Base-by-base conservation (phyloP, 1,140 invertebrate genomes). In the Saccostrea echinata region DNA sequence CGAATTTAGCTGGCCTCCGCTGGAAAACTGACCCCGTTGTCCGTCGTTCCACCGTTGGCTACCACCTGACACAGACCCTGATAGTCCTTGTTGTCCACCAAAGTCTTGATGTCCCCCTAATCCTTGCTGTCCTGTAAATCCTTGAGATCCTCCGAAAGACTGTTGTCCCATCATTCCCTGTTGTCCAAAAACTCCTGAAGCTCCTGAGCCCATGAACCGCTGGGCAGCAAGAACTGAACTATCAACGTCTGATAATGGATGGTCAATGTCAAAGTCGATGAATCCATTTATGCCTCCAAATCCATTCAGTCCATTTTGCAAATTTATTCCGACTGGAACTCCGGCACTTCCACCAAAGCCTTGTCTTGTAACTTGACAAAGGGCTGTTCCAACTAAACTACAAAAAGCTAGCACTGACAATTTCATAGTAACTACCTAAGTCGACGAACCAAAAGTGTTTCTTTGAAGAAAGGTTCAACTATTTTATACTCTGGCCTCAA, bases 181-280 rank as follows among this genome's bases (percentile, higher is more conserved):
- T n/a, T 24, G 18, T 64, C 18, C 18, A 64, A 64, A n/a, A 24
- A 24, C n/a, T 13, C 21, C 24, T 24, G n/a, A 3, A 13, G 64
- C 30, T 71, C 64, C 64, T 13, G 12, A 13, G 27, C 27, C 27
- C 64, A 71, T 71, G 13, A 71, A 27, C 13, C 64, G 64, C 12
- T 71, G 64, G 64, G 64, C 64, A 57, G 13, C 55, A 27, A 71
- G 64, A 71, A 71, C 64, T 71, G 64, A 71, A 27, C 64, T 71
- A 30, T 71, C 64, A 24, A 71, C 64, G 12, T 71, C 64, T 24
- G 64, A 71, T 30, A 71, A 71, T 71, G 64, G 64, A 13, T 71
- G 64, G 24, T 71, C 64, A 30, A 71, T 71, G 24, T 71, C 64
- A 30, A 71, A 71, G 24, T 71, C 64, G 27, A 71, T 71, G 64